These are phyloP conservation scores for Saimiri boliviensis DNA, from an alignment of 2,113 vertebrate species.

Conservation along the genomic window DNA sequence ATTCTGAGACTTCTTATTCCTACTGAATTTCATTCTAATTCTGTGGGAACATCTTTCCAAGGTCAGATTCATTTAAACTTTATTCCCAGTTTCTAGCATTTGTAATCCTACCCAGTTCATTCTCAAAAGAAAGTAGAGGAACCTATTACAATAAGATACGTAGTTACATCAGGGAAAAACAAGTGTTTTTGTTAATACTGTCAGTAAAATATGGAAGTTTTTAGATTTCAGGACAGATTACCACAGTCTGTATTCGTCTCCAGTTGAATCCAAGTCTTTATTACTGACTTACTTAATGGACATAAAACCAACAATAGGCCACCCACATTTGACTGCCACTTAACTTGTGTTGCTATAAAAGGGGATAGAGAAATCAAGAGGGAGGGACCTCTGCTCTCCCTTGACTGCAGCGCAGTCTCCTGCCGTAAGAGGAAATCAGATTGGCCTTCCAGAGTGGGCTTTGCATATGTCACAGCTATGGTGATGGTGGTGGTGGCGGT, in stretches of 20 bases:
- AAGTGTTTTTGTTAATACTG: not conserved
- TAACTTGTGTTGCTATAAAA: not conserved
- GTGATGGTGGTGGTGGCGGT: no score
- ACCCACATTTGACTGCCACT: constrained; percentile 10
- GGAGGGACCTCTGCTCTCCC: not conserved
- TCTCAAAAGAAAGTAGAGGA: constrained; percentile 22
- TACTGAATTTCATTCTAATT: constrained; percentile 35
- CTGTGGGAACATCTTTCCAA: constrained; percentile 6
- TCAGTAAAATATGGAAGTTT: not conserved
- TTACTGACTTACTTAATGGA: not conserved
- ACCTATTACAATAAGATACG: not conserved
- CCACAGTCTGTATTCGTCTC: not conserved
- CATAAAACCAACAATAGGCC: not conserved
- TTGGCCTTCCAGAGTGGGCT: not conserved
- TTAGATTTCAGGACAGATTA: constrained; percentile 10
- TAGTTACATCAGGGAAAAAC: not conserved
- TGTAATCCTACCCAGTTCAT: constrained; percentile 19
- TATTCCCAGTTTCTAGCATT: not conserved
- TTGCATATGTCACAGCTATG: not conserved
- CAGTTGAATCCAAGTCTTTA: not conserved
- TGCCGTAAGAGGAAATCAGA: not conserved
- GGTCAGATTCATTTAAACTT: constrained; percentile 43
- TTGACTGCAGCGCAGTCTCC: not conserved
- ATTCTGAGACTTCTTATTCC: not conserved
- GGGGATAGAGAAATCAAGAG: not conserved